A percentile compares a stretch with the other conserved stretches of the same genome.
phyloP scores from a whole-genome alignment of 2,797 vertebrate genomes.

The Phylloscopus collybita region DNA sequence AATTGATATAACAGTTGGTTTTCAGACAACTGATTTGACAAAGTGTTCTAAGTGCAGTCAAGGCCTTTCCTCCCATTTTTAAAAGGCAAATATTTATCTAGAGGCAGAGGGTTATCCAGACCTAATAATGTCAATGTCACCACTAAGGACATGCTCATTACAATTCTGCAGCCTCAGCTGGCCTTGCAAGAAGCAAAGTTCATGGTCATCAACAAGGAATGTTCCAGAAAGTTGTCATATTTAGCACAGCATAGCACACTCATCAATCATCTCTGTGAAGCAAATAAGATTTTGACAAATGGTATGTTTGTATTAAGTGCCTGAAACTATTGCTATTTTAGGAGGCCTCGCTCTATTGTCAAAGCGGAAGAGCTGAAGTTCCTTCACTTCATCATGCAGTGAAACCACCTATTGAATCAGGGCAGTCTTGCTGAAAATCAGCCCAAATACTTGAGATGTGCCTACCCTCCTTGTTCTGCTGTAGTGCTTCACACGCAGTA shows the following conservation, averaged over 20 bases:
- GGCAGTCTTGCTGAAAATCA: not conserved
- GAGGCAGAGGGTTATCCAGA: constrained; percentile 3
- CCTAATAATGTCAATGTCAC: not conserved
- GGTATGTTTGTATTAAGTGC: constrained; percentile 10
- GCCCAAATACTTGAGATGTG: not conserved
- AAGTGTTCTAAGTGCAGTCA: not conserved
- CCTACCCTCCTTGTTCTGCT: not conserved
- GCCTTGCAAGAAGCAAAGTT: not conserved
- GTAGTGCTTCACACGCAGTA: not conserved
- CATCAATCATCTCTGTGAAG: constrained; percentile 32
- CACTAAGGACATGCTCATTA: not conserved
- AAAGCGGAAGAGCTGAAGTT: not conserved
- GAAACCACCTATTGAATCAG: not conserved
- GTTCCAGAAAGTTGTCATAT: constrained; percentile 49
- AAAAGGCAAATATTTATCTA: not conserved
- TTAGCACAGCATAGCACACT: constrained; percentile 39
- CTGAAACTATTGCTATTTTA: constrained; percentile 34
- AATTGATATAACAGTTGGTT: not conserved
- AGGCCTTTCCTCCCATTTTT: not conserved
- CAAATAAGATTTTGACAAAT: constrained; percentile 32
- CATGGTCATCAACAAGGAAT: constrained; percentile 16
- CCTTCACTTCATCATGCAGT: not conserved
- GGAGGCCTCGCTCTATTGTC: not conserved
- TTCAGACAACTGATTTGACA: not conserved
- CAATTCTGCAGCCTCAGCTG: not conserved